phyloP scores from a whole-genome alignment of 2,113 vertebrate genomes.

The Oryzias woworae region DNA sequence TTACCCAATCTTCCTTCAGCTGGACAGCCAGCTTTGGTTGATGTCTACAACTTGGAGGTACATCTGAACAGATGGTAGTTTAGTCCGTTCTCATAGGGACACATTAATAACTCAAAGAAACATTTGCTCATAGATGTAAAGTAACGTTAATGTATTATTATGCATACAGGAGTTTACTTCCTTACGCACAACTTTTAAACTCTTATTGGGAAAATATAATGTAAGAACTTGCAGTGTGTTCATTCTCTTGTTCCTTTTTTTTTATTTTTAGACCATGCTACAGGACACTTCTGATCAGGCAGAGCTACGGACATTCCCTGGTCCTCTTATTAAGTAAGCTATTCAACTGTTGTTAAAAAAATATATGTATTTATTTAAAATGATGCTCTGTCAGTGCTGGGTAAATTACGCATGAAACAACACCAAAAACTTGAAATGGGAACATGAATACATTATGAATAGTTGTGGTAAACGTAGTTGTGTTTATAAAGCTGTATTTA shows the following conservation, averaged over 20 bases:
- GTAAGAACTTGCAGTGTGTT: neutral
- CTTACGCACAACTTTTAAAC: neutral
- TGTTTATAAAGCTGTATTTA: too few relatives aligned
- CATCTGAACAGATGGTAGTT: neutral
- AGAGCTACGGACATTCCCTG: constrained; percentile 89
- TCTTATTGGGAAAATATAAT: neutral
- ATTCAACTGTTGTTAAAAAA: neutral
- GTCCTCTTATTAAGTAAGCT: constrained; percentile 91
- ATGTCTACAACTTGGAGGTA: constrained; percentile 95
- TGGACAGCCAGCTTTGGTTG: constrained; percentile 93
- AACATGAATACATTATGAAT: too few relatives aligned
- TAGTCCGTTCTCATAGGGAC: too few relatives aligned
- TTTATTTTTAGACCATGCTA: constrained; percentile 81
- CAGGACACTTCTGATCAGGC: constrained; percentile 88
- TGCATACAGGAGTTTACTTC: neutral
- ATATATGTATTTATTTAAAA: neutral
- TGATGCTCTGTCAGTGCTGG: neutral
- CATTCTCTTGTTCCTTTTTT: constrained; percentile 10
- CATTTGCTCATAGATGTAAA: too few relatives aligned
- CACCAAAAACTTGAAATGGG: too few relatives aligned
- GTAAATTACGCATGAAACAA: too few relatives aligned
- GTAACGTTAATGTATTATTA: too few relatives aligned
- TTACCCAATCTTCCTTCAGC: constrained; percentile 94
- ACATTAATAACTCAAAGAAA: too few relatives aligned
- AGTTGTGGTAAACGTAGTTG: too few relatives aligned